These are phyloP conservation scores for Glyptemys insculpta DNA, from an alignment of 2,797 vertebrate genomes.

Conservation along the genomic window DNA sequence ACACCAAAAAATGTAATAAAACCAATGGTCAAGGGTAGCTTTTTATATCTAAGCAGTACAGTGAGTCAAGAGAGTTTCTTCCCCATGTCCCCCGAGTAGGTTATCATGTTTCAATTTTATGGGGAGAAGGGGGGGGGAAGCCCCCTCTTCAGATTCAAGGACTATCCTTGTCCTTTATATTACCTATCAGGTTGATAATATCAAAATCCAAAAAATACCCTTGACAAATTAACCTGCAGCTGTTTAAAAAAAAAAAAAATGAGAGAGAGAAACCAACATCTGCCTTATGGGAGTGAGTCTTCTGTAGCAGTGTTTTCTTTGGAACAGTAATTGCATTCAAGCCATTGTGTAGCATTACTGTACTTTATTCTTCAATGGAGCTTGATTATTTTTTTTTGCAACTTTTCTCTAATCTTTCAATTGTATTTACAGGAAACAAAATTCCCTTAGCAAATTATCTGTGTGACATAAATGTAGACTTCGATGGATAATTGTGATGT, in stretches of 20 bases:
- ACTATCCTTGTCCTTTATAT: accelerated
- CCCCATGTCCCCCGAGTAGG: background rate
- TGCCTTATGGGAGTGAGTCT: accelerated
- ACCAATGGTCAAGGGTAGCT: background rate
- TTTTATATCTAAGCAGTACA: slow-evolving; percentile 11
- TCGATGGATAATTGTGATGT: background rate
- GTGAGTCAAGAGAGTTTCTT: background rate
- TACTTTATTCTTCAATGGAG: background rate
- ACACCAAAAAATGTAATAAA: background rate
- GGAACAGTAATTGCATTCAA: background rate
- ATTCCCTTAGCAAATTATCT: background rate
- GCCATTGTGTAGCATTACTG: accelerated
- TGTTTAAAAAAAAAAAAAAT: background rate
- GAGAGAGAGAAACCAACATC: accelerated
- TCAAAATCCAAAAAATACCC: accelerated
- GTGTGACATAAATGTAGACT: accelerated
- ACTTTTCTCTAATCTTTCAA: background rate
- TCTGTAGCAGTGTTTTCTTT: background rate
- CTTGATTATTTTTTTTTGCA: background rate
- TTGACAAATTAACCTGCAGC: background rate
- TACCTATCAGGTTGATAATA: background rate
- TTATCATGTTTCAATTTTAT: background rate
- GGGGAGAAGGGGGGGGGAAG: background rate
- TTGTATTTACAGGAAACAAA: background rate
- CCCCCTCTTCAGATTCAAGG: background rate